Base-by-base conservation (phyloP, 1,140 invertebrate genomes). In the Ladona fulva region DNA sequence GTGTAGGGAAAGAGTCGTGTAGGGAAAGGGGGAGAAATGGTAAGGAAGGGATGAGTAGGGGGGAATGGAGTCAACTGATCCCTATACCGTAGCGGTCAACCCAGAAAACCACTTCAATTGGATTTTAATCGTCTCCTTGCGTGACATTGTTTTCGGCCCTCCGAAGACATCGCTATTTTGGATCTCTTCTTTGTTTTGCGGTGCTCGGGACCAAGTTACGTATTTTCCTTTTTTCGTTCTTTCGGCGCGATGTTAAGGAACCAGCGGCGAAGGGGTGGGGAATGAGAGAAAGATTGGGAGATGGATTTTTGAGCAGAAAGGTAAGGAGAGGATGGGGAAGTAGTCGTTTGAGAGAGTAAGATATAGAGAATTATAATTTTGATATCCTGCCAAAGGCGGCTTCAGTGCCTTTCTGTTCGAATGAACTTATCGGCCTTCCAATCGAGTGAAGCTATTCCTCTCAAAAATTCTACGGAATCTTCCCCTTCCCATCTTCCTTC, bases 291-390 rank as follows among this genome's bases (percentile, higher is more conserved):
- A 52, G 44, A 52, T 10, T 10, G 44, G 44, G 44, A 52, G 44
- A 52, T 52, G 44, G 19, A n/a, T 11, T 52, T 52, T 52, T 52
- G 44, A 52, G 44, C 10, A 52, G 44, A 10, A 52, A n/a, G n/a
- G n/a, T 52, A 52, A 52, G 44, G n/a, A n/a, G n/a, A n/a, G n/a
- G 29, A 5, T 37, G 29, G 29, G 29, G 29, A 37, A 37, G 52
- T 3, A 66, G 52, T 66, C 52, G 14, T 66, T 66, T 12, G 52
- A 66, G n/a, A 66, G 52, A 66, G n/a, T 66, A 66, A 66, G 52
- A 66, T 66, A 66, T 66, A 22, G 52, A 66, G n/a, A 66, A 66
- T 66, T 66, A 66, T 66, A 66, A 66, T 66, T 66, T 66, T 66
- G 52, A 66, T 66, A 66, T 66, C 52, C 52, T 66, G 52, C 52